These are phyloP conservation scores for Penaeus chinensis DNA, from an alignment of 1,140 invertebrate genomes.

Conservation along the genomic window DNA sequence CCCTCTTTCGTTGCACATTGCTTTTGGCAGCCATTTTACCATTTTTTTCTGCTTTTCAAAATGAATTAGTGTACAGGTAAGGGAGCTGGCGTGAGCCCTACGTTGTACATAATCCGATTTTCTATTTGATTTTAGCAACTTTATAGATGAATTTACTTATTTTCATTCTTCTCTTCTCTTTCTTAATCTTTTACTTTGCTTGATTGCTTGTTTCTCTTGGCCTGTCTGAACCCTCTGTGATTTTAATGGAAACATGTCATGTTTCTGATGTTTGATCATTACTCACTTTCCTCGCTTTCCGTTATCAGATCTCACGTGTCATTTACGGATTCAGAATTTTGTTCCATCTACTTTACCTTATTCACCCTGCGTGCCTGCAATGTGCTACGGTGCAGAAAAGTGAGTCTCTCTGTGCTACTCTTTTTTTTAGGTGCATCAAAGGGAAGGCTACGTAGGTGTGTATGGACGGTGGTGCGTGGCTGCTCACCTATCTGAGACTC, in stretches of 20 bases:
- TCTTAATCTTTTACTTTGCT: constrained; percentile 22
- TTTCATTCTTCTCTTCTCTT: background rate
- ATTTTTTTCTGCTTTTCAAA: constrained; percentile 5
- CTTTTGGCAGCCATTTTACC: background rate
- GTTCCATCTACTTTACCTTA: constrained; percentile 10
- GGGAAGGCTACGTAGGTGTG: constrained; percentile 26
- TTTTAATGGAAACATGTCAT: background rate
- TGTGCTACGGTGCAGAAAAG: constrained; percentile 32
- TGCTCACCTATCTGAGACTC: background rate
- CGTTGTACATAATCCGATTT: no score
- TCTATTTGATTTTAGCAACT: no score
- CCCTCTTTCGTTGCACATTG: constrained; percentile 30
- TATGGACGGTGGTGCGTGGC: constrained; percentile 26
- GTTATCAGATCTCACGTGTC: background rate
- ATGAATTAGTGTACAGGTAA: background rate
- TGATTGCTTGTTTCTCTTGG: constrained; percentile 30
- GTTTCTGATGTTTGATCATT: background rate
- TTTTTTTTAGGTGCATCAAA: background rate
- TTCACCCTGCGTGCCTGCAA: constrained; percentile 46
- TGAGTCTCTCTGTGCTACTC: constrained; percentile 28
- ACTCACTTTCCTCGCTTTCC: background rate
- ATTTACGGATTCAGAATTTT: constrained; percentile 33
- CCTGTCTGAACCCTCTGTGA: constrained; percentile 32
- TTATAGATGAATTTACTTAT: no score
- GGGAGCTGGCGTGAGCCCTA: no score